These are phyloP conservation scores for Drosophila meridionalis DNA, from an alignment of 2,888 invertebrate species.

Conservation along the genomic window DNA sequence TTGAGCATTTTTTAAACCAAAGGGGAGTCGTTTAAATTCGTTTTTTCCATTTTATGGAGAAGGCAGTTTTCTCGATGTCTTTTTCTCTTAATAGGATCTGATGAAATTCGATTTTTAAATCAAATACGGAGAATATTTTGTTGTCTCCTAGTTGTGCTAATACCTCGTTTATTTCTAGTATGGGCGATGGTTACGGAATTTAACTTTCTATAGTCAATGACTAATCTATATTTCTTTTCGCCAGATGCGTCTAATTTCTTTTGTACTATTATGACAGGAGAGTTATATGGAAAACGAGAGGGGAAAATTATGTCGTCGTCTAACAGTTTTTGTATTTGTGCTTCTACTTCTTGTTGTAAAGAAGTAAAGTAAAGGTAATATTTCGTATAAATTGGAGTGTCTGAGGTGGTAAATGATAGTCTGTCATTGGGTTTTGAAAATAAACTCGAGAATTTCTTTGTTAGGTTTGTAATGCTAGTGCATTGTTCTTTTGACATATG, in stretches of 20 bases:
- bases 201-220: neutral
- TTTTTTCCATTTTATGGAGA: neutral
- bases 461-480: neutral
- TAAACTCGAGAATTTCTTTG: neutral
- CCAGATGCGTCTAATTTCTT: neutral
- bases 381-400: neutral
- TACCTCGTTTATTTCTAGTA: neutral
- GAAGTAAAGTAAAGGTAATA: neutral
- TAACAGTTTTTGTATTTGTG: neutral
- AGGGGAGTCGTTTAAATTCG: neutral
- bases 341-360: conserved; percentile 1
- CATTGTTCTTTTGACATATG: neutral
- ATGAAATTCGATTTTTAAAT: neutral
- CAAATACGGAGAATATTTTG: neutral
- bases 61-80: neutral
- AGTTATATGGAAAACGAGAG: neutral
- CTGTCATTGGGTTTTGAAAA: conserved; percentile 1
- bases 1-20: neutral
- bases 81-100: neutral
- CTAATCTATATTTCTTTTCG: neutral
- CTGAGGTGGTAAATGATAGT: neutral
- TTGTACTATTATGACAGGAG: neutral
- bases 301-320: neutral
- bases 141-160: neutral
- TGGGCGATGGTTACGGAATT: neutral